These are phyloP conservation scores for Stegana nigrithorax DNA, from an alignment of 2,888 invertebrate genomes.

Conservation along the genomic window DNA sequence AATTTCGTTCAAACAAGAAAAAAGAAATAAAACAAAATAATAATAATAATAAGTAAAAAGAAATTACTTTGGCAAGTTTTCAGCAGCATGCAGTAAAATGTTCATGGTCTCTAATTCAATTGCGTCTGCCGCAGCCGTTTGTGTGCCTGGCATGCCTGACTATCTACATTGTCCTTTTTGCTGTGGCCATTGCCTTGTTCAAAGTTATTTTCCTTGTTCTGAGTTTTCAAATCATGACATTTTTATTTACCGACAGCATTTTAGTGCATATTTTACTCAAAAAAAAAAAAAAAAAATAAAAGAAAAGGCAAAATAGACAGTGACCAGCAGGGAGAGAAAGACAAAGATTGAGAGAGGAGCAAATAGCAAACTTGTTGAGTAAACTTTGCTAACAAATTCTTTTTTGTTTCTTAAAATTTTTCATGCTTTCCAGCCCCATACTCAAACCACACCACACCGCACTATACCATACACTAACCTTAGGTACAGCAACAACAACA, in stretches of 20 bases:
- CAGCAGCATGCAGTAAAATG: conserved; percentile 32
- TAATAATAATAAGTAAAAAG: conserved; percentile 16
- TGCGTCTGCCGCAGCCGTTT: conserved; percentile 10
- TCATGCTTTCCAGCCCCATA: too few relatives aligned
- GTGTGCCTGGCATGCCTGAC: background rate
- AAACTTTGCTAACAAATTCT: too few relatives aligned
- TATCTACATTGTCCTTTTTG: background rate
- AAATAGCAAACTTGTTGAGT: too few relatives aligned
- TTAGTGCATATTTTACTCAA: conserved; percentile 18
- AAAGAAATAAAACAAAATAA: too few relatives aligned
- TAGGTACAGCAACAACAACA: too few relatives aligned
- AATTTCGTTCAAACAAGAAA: too few relatives aligned
- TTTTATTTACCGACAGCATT: conserved; percentile 16
- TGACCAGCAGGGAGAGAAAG: too few relatives aligned
- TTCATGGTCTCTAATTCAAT: conserved; percentile 50
- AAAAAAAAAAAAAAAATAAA: background rate
- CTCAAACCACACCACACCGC: too few relatives aligned
- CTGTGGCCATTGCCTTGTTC: background rate
- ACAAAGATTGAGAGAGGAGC: too few relatives aligned
- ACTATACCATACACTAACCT: too few relatives aligned
- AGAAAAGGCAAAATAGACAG: too few relatives aligned
- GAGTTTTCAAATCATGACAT: conserved; percentile 17
- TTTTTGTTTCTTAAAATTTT: too few relatives aligned
- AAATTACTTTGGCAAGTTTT: conserved; percentile 29
- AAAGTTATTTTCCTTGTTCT: background rate